phyloP scores from a whole-genome alignment of 2,888 invertebrate species.

The Archips crataeganus region DNA sequence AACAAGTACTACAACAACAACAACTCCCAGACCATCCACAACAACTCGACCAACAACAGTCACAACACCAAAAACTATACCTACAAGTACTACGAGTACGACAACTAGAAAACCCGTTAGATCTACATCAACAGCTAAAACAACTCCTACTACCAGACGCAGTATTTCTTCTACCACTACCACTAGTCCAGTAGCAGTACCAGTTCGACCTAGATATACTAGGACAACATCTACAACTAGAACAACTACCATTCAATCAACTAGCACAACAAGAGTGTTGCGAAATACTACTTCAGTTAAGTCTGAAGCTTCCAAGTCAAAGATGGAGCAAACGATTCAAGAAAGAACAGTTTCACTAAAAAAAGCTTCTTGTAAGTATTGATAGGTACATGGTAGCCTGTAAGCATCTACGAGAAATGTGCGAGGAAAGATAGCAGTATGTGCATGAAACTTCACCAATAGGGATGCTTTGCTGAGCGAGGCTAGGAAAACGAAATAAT shows the following conservation, averaged over 20 bases:
- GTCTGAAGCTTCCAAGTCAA: slow-evolving; percentile 46
- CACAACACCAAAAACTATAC: slow-evolving; percentile 45
- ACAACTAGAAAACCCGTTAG: slow-evolving; percentile 41
- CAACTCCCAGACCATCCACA: slow-evolving; percentile 43
- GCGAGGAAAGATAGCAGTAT: too few relatives aligned
- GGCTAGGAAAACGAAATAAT: too few relatives aligned
- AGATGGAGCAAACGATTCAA: slow-evolving; percentile 47
- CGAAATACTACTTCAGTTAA: slow-evolving; percentile 44
- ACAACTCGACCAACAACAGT: slow-evolving; percentile 42
- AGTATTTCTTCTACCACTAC: slow-evolving; percentile 28
- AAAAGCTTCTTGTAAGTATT: slow-evolving; percentile 42
- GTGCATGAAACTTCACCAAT: too few relatives aligned
- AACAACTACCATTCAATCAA: slow-evolving; percentile 10
- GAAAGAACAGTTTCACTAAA: slow-evolving; percentile 30
- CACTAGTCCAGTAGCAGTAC: neutral
- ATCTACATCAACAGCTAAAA: slow-evolving; percentile 36
- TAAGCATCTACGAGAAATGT: too few relatives aligned
- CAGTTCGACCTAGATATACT: neutral
- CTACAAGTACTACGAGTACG: slow-evolving; percentile 44
- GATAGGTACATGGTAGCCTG: too few relatives aligned
- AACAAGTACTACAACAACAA: slow-evolving; percentile 41
- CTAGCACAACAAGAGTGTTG: slow-evolving; percentile 33
- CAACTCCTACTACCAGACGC: slow-evolving; percentile 43
- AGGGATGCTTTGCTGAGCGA: too few relatives aligned
- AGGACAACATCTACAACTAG: neutral